Percentiles rank a stretch among this genome's conserved stretches.
phyloP scores from a whole-genome alignment of 2,797 vertebrate genomes.

The Notoglanidium macrostoma region DNA sequence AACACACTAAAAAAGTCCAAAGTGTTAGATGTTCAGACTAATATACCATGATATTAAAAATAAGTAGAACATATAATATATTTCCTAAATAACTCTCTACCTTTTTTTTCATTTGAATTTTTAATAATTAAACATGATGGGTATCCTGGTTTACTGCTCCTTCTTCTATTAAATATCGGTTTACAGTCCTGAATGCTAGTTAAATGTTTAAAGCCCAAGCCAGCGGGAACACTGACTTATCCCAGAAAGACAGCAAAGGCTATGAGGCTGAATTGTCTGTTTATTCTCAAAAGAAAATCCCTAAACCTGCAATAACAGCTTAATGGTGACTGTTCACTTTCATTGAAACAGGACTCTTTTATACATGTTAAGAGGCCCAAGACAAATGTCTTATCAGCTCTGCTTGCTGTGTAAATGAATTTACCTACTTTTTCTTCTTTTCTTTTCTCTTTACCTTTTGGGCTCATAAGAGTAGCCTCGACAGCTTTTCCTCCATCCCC shows the following conservation, averaged over 20 bases:
- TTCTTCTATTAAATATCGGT: background rate
- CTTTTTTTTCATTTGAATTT: background rate
- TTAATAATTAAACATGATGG: background rate
- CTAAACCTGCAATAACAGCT: conserved; percentile 59
- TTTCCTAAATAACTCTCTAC: background rate
- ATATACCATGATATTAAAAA: background rate
- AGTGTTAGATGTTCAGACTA: background rate
- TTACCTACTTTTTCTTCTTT: background rate
- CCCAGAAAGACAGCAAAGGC: conserved; percentile 16
- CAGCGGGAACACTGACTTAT: conserved; percentile 31
- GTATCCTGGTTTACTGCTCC: background rate
- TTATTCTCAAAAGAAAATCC: conserved; percentile 43
- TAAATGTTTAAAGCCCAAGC: conserved; percentile 14
- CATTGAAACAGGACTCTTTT: conserved; percentile 49
- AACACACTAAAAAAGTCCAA: background rate
- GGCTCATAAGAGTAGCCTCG: conserved; percentile 97
- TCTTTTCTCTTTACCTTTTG: conserved; percentile 83
- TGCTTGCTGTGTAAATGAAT: conserved; percentile 15
- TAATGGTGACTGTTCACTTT: conserved; percentile 56
- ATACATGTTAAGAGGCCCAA: conserved; percentile 45
- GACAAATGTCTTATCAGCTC: conserved; percentile 44
- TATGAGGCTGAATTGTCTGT: conserved; percentile 38
- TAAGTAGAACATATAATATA: background rate
- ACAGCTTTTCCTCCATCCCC: conserved; percentile 97
- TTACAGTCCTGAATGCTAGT: background rate